Base-by-base conservation (phyloP, 2,888 invertebrate genomes). In the Poecilobothrus nobilitatus region DNA sequence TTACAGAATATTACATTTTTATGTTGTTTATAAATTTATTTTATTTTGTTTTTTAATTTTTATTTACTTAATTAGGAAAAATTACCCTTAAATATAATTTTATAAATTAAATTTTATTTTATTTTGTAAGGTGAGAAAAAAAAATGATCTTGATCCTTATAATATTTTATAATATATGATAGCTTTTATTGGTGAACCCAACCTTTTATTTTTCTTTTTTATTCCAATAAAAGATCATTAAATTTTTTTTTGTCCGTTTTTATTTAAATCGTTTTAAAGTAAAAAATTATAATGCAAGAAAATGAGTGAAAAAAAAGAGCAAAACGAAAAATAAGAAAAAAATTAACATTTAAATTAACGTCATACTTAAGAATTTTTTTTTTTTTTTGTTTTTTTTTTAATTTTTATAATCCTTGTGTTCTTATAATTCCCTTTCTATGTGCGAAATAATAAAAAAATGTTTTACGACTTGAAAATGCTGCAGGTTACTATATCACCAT, bases 381-480 rank as follows among this genome's bases (percentile, higher is more conserved):
- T n/a, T n/a, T n/a, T n/a, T n/a, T n/a, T n/a, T n/a, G n/a, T n/a
- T n/a, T n/a, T n/a, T 53, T 18, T 53, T 53, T 53, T 53, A 53
- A 53, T 53, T 53, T 53, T 53, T 53, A 18, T 18, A 18, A 53
- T 18, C 18, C 53, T 5, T 5, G 5, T 27, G 27, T 27, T 27
- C 27, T 27, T 27, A 27, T 4, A 27, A 27, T 27, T 53, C 53
- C 18, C 53, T 15, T 12, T 53, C 15, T n/a, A 12, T 53, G 53
- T 53, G 53, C 53, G 53, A 53, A 53, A 53, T 18, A 53, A 53
- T 53, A 53, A 53, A 53, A 41, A 53, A 53, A 53, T 53, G 53
- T 53, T 53, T 53, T 53, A 53, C 53, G 53, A 53, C 53, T 53
- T 53, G 53, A 53, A 53, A 53, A 53, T 53, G 53, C 53, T 53